A percentile compares a stretch with the other conserved stretches of the same genome.
These are phyloP conservation scores for Ceyx margarethae DNA, from an alignment of 2,113 vertebrate genomes.

Conservation along the genomic window DNA sequence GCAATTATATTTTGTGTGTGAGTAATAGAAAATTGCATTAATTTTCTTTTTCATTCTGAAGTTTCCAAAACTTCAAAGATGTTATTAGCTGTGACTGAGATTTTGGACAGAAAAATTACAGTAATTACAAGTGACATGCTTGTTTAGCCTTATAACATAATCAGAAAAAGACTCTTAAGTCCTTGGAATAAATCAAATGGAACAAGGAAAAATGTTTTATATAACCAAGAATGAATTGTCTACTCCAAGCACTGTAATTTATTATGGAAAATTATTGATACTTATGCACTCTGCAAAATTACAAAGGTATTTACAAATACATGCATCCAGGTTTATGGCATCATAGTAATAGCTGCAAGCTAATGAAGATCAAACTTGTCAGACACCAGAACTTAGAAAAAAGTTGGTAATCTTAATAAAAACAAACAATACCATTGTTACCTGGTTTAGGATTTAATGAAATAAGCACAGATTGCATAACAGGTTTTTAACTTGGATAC, in stretches of 20 bases:
- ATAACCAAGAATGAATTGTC: background rate
- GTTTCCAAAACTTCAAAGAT: background rate
- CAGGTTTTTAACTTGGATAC: background rate
- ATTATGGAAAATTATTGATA: background rate
- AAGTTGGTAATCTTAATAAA: background rate
- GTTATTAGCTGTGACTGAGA: background rate
- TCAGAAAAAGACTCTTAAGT: background rate
- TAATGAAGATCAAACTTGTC: background rate
- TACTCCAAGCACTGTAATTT: background rate
- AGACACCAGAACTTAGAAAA: background rate
- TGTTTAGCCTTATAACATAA: background rate
- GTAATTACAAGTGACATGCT: background rate
- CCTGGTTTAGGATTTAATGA: background rate
- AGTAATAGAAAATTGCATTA: background rate
- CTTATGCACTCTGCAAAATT: background rate
- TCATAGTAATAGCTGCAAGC: background rate
- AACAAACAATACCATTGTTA: background rate
- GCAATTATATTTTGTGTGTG: background rate
- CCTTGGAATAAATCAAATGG: background rate
- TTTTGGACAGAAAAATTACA: background rate
- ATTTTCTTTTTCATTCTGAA: background rate
- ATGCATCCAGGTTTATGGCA: background rate
- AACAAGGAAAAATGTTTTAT: background rate
- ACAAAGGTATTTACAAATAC: background rate
- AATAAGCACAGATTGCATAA: background rate